Evolutionary conservation across 2,797 vertebrate species (phyloP), one percentile per base, ranked within the genome.

Genomic region (Benthosema pterotum): DNA sequence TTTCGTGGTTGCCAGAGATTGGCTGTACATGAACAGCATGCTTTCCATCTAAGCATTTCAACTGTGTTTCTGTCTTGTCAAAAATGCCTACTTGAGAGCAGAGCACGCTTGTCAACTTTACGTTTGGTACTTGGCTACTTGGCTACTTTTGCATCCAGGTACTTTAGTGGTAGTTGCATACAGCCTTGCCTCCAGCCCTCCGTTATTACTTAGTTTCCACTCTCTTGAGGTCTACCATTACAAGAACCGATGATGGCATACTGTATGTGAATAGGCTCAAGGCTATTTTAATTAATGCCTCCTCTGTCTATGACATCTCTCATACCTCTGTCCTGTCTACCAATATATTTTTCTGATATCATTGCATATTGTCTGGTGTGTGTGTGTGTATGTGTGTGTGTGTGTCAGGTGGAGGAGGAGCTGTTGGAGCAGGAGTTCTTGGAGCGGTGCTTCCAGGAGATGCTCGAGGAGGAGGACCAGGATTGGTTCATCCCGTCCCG

Each of bases 381-480:
- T 43, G n/a, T n/a, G n/a, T n/a, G n/a, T n/a, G n/a, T 4, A 5
- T 50, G 14, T 14, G 14, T 62, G 4, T 0, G 48, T 8, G 9
- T 12, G 1, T 43, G 22, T 28, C 84, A 99, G 97, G 97, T 99
- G 75, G 97, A 99, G 64, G 96, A 98, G 77, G 97, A 99, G 83
- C 91, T 99, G 45, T 87, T 97, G 89, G 97, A 99, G 78, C 96
- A 99, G 83, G 97, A 99, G 69, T 99, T 99, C 79, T 81, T 99
- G 13, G 97, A 99, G 79, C 96, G 96, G 50, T 99, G 97, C 88
- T 98, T 99, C 92, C 96, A 99, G 88, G 96, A 99, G 89, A 98
- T 99, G 97, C 85, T 99, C 87, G 97, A 99, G 54, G 97, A 99
- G 67, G 97, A 99, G 75, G 97, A 99, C 77, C 93, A 95, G 91